Percentiles rank a stretch among this genome's conserved stretches.
phyloP scores from a whole-genome alignment of 2,888 invertebrate species.

The Rhogogaster chlorosoma region DNA sequence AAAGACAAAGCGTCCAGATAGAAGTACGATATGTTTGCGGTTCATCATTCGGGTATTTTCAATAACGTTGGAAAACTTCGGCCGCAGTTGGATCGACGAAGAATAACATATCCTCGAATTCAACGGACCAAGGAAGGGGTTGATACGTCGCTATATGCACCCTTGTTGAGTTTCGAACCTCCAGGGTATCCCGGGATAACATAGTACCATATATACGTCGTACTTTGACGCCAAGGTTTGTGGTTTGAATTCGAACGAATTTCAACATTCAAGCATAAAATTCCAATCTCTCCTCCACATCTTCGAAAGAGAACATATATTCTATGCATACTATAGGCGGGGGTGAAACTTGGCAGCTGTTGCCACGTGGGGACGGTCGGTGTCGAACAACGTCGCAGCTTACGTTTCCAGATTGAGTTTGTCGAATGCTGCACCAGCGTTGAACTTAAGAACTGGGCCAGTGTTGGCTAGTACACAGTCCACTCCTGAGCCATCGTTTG shows the following conservation, averaged over 20 bases:
- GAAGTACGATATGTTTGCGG: background rate
- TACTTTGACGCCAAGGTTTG: slow-evolving; percentile 1
- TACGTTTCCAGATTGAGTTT: background rate
- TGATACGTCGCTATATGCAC: background rate
- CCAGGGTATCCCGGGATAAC: slow-evolving; percentile 18
- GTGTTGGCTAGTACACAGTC: background rate
- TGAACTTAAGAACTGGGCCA: background rate
- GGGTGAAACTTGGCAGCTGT: slow-evolving; percentile 58
- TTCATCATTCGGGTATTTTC: background rate
- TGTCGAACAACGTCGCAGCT: slow-evolving; percentile 3
- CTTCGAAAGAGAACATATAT: background rate
- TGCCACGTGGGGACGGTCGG: slow-evolving; percentile 42
- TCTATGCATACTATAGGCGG: background rate
- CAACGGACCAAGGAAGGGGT: background rate
- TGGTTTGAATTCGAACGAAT: background rate
- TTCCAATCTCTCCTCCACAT: slow-evolving; percentile 65
- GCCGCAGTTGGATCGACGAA: background rate
- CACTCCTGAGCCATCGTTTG: background rate
- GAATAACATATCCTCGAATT: slow-evolving; percentile 2
- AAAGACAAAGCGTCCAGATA: background rate
- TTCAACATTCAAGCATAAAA: slow-evolving; percentile 63
- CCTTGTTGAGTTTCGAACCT: slow-evolving; percentile 6
- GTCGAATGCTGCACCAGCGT: background rate
- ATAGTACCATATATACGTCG: background rate
- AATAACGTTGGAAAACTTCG: background rate